A percentile compares a stretch with the other conserved stretches of the same genome.
phyloP scores from a whole-genome alignment of 1,140 invertebrate genomes.

The Megalopta genalis region DNA sequence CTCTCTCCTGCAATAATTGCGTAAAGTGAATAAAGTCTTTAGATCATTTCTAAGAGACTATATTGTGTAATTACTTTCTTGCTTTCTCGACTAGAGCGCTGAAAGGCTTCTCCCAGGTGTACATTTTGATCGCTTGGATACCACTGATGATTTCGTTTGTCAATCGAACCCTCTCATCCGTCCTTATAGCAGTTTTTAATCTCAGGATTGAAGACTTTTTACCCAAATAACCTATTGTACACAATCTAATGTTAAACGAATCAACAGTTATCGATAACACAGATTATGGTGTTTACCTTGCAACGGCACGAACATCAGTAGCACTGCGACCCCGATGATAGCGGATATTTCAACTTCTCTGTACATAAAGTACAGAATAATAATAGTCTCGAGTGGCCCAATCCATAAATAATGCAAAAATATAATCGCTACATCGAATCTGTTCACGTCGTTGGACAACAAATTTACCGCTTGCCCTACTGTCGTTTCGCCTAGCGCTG shows the following conservation, averaged over 20 bases:
- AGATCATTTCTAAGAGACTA: neutral
- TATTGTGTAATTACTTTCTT: slow-evolving; percentile 73
- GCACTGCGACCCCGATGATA: slow-evolving; percentile 87
- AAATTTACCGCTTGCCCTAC: slow-evolving; percentile 93
- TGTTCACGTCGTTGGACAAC: slow-evolving; percentile 90
- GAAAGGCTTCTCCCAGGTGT: slow-evolving; percentile 93
- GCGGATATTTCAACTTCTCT: slow-evolving; percentile 85
- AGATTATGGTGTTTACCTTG: slow-evolving; percentile 82
- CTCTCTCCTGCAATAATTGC: slow-evolving; percentile 80
- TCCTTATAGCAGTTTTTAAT: slow-evolving; percentile 83
- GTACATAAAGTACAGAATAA: slow-evolving; percentile 89
- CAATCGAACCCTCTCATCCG: slow-evolving; percentile 90
- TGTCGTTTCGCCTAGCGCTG: slow-evolving; percentile 88
- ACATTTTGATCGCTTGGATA: slow-evolving; percentile 94
- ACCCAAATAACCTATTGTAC: slow-evolving; percentile 83
- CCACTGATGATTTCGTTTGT: slow-evolving; percentile 92
- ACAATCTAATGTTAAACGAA: slow-evolving; percentile 29
- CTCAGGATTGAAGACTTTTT: slow-evolving; percentile 83
- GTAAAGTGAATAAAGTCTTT: neutral
- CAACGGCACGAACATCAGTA: slow-evolving; percentile 91
- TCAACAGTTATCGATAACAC: too few relatives aligned
- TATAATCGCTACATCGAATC: slow-evolving; percentile 85
- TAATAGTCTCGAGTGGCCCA: slow-evolving; percentile 88
- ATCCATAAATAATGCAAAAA: slow-evolving; percentile 86
- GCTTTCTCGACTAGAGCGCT: slow-evolving; percentile 83